Evolutionary conservation across 2,113 vertebrate species (phyloP).

Genomic region (Platanista minor): DNA sequence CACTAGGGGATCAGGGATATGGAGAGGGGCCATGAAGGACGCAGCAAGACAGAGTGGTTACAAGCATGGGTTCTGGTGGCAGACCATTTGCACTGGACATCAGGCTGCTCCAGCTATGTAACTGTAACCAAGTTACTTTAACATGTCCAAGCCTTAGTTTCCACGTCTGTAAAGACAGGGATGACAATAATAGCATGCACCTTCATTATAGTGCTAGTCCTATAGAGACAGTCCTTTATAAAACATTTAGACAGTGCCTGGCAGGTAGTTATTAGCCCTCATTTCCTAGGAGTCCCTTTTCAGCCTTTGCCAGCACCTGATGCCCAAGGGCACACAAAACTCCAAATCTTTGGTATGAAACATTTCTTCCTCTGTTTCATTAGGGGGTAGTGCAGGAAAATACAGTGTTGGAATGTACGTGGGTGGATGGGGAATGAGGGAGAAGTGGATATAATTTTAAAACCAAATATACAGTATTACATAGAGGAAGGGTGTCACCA

Average conservation of each 20-base stretch:
- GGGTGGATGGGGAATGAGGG: neutral
- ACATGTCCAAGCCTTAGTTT: neutral
- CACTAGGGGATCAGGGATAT: accelerated
- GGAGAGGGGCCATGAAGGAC: accelerated
- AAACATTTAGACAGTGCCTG: neutral
- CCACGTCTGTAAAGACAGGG: neutral
- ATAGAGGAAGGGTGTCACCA: neutral
- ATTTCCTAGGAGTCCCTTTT: neutral
- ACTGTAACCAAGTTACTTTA: neutral
- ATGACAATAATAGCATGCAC: neutral
- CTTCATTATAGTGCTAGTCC: neutral
- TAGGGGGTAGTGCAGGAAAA: neutral
- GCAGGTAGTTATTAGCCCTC: neutral
- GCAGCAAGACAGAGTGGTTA: neutral
- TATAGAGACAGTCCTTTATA: neutral
- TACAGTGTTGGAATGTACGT: neutral
- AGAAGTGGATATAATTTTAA: neutral
- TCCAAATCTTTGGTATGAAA: neutral
- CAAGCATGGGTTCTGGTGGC: neutral
- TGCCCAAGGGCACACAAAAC: neutral
- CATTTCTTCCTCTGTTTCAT: neutral
- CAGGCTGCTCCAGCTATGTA: neutral
- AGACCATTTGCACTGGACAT: accelerated
- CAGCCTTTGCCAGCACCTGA: neutral
- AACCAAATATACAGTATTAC: neutral